These are phyloP conservation scores for Isoperla grammatica DNA, from an alignment of 2,888 invertebrate genomes.

Conservation along the genomic window DNA sequence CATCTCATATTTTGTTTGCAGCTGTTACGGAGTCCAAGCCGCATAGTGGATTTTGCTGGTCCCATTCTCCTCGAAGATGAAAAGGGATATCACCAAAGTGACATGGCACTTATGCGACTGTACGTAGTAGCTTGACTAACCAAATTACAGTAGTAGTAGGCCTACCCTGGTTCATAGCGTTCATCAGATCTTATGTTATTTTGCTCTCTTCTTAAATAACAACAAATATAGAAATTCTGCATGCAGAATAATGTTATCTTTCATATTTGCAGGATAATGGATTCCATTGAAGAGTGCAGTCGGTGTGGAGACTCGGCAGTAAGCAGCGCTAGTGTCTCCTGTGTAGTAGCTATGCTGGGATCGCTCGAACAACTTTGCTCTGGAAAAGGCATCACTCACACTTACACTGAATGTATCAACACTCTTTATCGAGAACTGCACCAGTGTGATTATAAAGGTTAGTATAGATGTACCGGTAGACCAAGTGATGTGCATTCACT, in stretches of 20 bases:
- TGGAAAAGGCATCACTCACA: slow-evolving; percentile 63
- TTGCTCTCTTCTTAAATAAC: too few relatives aligned
- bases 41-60: slow-evolving; percentile 67
- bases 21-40: slow-evolving; percentile 69
- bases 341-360: slow-evolving; percentile 74
- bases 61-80: slow-evolving; percentile 55
- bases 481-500: not conserved
- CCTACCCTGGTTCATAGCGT: too few relatives aligned
- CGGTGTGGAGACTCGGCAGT: slow-evolving; percentile 70
- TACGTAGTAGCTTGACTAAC: slow-evolving; percentile 44
- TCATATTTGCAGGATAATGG: slow-evolving; percentile 64
- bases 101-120: slow-evolving; percentile 78
- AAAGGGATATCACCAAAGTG: slow-evolving; percentile 57
- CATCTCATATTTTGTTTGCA: slow-evolving; percentile 34
- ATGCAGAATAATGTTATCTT: not conserved
- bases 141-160: too few relatives aligned
- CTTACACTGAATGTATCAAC: slow-evolving; percentile 57
- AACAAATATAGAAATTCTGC: too few relatives aligned
- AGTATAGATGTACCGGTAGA: not conserved
- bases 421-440: slow-evolving; percentile 60
- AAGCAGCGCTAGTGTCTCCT: slow-evolving; percentile 74
- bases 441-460: slow-evolving; percentile 70
- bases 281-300: slow-evolving; percentile 90
- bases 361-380: slow-evolving; percentile 75
- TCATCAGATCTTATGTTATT: too few relatives aligned